Conservation (phyloP, 2,797 vertebrate species). For the Cyclura pinguis region DNA sequence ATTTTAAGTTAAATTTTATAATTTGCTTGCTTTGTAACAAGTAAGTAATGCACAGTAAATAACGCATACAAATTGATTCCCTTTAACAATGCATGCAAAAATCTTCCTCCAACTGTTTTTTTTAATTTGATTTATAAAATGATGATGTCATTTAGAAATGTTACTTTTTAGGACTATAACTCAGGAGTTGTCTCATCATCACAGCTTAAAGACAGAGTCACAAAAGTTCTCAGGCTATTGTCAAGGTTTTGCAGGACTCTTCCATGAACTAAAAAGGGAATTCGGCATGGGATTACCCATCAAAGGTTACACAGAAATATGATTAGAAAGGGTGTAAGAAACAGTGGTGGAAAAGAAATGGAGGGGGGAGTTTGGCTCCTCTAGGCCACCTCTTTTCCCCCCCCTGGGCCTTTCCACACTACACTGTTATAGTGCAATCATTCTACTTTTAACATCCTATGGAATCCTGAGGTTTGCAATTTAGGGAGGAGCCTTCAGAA, state of each 20-base stretch:
- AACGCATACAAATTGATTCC: neutral
- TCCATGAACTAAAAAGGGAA: neutral
- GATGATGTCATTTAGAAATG: neutral
- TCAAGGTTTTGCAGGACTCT: neutral
- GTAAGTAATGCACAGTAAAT: neutral
- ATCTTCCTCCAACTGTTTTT: neutral
- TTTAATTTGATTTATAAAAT: neutral
- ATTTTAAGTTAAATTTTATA: neutral
- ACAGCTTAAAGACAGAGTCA: no score
- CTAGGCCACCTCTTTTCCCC: neutral
- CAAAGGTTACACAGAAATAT: neutral
- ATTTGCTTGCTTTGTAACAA: neutral
- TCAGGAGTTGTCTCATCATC: no score
- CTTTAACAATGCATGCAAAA: neutral
- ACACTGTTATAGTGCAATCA: no score
- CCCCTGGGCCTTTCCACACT: no score
- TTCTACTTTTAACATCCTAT: no score
- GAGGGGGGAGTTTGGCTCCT: neutral
- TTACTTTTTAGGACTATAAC: no score
- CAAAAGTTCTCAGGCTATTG: no score
- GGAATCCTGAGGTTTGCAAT: no score
- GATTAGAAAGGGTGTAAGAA: neutral
- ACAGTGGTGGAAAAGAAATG: neutral
- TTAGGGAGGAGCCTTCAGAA: no score
- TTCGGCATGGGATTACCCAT: neutral